A percentile compares a stretch with the other conserved stretches of the same genome.
Conservation (phyloP, 2,797 vertebrate genomes). For the Pogoniulus pusillus region DNA sequence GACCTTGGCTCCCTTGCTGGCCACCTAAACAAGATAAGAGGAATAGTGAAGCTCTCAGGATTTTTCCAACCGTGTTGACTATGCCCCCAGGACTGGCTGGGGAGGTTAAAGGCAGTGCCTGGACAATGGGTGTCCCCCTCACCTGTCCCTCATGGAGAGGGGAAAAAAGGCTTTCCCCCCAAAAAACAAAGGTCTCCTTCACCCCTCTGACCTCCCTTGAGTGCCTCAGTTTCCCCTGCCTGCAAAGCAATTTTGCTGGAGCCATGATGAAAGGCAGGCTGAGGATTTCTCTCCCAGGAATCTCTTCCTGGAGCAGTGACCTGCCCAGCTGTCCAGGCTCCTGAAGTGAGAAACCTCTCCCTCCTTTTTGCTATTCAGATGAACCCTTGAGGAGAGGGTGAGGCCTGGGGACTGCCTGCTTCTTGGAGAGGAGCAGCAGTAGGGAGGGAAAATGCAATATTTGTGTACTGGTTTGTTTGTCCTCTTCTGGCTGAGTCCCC, state of each 20-base stretch:
- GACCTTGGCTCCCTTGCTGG: background rate
- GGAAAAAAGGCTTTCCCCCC: background rate
- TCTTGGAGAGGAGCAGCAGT: background rate
- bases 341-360: constrained; percentile 9
- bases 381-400: constrained; percentile 44
- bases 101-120: background rate
- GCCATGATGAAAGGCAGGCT: background rate
- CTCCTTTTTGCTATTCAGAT: constrained; percentile 54
- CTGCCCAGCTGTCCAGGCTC: background rate
- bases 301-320: background rate
- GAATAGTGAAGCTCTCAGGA: background rate
- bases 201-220: background rate
- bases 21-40: constrained; percentile 26
- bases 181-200: background rate
- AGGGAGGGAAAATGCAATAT: background rate
- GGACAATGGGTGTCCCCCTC: background rate
- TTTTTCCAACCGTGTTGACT: background rate
- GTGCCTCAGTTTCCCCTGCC: background rate
- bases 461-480: constrained; percentile 34
- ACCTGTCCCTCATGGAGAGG: background rate
- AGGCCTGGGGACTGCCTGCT: background rate
- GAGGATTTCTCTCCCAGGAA: background rate
- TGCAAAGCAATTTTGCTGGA: background rate
- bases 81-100: background rate
- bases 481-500: background rate